A percentile compares a stretch with the other conserved stretches of the same genome.
These are phyloP conservation scores for Patiria miniata DNA, from an alignment of 35 echinoderm and acorn worm genomes.

Conservation along the genomic window DNA sequence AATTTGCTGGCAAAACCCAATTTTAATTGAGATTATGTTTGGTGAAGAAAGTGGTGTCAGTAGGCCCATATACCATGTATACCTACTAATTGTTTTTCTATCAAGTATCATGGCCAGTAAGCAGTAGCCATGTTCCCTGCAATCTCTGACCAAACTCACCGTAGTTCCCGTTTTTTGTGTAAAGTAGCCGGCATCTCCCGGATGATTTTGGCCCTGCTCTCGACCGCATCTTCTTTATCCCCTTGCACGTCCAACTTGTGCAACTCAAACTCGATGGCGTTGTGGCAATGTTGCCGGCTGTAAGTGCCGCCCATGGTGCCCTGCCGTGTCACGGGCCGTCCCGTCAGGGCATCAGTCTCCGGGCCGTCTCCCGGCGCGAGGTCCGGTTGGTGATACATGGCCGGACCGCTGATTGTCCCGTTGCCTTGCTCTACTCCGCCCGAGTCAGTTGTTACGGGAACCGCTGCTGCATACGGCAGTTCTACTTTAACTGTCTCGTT, in stretches of 20 bases:
- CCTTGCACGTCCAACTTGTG: conserved; percentile 45
- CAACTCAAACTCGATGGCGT: conserved; percentile 62
- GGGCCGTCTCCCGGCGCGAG: background rate
- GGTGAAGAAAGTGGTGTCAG: too few relatives aligned
- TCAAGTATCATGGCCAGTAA: too few relatives aligned
- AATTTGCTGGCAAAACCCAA: too few relatives aligned
- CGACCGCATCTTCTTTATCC: conserved; percentile 32
- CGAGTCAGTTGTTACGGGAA: background rate
- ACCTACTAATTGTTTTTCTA: too few relatives aligned
- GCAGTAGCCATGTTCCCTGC: too few relatives aligned
- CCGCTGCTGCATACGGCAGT: background rate
- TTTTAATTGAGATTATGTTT: too few relatives aligned
- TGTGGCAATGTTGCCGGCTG: conserved; percentile 46
- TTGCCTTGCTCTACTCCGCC: background rate
- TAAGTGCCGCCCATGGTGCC: conserved; percentile 2
- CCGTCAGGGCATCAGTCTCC: background rate
- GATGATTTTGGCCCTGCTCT: conserved; percentile 59
- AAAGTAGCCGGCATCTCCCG: conserved; percentile 47
- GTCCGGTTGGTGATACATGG: conserved; percentile 10
- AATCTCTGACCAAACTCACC: conserved; percentile 22
- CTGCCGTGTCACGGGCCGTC: conserved; percentile 22
- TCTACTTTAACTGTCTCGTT: background rate
- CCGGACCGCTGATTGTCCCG: background rate
- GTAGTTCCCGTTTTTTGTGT: conserved; percentile 48
- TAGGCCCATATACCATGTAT: too few relatives aligned